Base-by-base conservation (phyloP, 2,113 vertebrate genomes). In the Buteo buteo region DNA sequence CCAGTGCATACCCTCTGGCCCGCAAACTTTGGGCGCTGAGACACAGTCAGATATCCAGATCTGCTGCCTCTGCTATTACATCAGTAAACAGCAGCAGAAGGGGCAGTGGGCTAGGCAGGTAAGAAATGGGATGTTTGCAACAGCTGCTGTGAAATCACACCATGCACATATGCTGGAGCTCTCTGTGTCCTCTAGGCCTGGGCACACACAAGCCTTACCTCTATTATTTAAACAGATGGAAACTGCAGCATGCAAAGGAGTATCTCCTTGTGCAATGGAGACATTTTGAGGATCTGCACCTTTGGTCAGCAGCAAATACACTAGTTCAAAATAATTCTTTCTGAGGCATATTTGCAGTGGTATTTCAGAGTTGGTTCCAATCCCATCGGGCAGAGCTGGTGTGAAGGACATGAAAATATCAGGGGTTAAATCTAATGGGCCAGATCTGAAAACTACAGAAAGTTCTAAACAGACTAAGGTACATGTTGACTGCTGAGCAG, bases 241-340 rank as follows among this genome's bases (percentile, higher is more conserved):
- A 70, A 99, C 94, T 3, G 98, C 98, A 42, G 97, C 98, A 49
- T 99, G 98, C 71, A 98, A 84, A 57, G 98, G 98, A 28, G 98
- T 98, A 72, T 99, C 98, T 18, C 98, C 98, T 71, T 85, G 90
- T 2, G 21, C 55, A 31, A 97, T 2, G 9, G 98, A 98, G 42
- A 99, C 6, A 15, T 83, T 74, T 2, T 0, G 90, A 57, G 98
- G 98, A 88, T 98, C 96, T 16, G 98, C 98, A 2, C 98, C 98
- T 80, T 97, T 97, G 71, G 79, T 98, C 87, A 99, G 71, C 58
- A 99, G 96, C 42, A 98, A 89, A 81, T 97, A 96, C 0, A 95
- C 98, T 96, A 98, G 59, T 3, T 98, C 96, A n/a, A 98, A 98
- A 62, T 98, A 97, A 36, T 96, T 64, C 1, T 89, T 96, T 54